A percentile compares a stretch with the other conserved stretches of the same genome.
phyloP scores from a whole-genome alignment of 2,113 vertebrate species.

The Chionodraco myersi region DNA sequence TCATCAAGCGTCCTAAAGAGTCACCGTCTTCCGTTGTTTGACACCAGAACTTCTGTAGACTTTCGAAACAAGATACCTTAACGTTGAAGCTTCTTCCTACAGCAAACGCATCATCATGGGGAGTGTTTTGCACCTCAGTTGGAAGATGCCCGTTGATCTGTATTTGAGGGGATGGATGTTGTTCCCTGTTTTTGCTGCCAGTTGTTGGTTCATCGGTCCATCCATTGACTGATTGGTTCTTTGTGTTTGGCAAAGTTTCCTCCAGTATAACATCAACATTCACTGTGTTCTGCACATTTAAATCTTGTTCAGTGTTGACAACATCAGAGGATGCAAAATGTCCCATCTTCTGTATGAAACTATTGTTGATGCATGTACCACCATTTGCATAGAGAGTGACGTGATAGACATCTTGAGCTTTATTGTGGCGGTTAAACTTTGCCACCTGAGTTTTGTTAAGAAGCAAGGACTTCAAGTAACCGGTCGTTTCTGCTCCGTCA shows the following conservation, averaged over 20 bases:
- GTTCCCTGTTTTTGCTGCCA: background rate
- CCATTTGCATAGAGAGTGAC: slow-evolving; percentile 84
- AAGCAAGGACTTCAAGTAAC: slow-evolving; percentile 82
- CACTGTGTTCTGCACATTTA: background rate
- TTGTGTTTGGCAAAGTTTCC: background rate
- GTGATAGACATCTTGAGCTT: slow-evolving; percentile 84
- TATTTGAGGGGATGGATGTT: slow-evolving; percentile 3
- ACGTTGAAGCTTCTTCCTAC: slow-evolving; percentile 45
- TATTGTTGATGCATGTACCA: slow-evolving; percentile 80
- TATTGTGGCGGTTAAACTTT: slow-evolving; percentile 80
- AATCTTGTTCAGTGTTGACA: slow-evolving; percentile 2
- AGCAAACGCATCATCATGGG: slow-evolving; percentile 9
- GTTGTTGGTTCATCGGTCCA: background rate
- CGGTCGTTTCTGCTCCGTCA: slow-evolving; percentile 68
- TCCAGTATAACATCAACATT: background rate
- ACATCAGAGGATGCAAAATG: slow-evolving; percentile 28
- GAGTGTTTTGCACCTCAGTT: slow-evolving; percentile 3
- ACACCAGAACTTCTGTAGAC: slow-evolving; percentile 63
- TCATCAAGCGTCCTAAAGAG: slow-evolving; percentile 52
- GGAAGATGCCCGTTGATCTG: background rate
- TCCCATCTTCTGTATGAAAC: slow-evolving; percentile 76
- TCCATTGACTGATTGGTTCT: background rate
- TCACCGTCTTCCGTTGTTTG: slow-evolving; percentile 14
- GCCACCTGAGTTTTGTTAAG: slow-evolving; percentile 81
- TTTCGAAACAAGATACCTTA: slow-evolving; percentile 59